These are phyloP conservation scores for Disparrhopalites patrizii DNA, from an alignment of 2,888 invertebrate species.

Conservation along the genomic window DNA sequence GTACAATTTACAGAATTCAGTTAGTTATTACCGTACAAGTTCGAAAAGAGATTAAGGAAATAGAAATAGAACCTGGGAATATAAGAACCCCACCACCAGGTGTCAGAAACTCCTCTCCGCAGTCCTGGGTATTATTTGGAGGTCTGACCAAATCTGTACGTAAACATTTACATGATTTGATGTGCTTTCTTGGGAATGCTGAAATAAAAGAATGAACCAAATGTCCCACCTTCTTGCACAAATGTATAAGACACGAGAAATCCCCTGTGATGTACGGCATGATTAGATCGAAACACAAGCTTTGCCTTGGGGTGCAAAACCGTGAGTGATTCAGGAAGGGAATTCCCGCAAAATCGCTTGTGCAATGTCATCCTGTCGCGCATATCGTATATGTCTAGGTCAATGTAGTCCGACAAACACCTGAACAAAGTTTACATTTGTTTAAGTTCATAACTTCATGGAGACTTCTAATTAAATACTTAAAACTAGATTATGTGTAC, in stretches of 20 bases:
- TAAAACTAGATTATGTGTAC: not conserved
- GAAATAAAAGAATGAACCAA: not conserved
- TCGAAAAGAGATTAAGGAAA: not conserved
- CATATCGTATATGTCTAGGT: conserved; percentile 50
- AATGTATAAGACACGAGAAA: conserved; percentile 51
- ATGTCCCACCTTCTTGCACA: conserved; percentile 51
- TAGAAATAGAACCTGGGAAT: conserved; percentile 50
- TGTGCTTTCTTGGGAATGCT: too few species aligned
- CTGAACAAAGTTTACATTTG: conserved; percentile 43
- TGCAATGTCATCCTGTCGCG: conserved; percentile 47
- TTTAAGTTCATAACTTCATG: not conserved
- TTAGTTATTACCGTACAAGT: not conserved
- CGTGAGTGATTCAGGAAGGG: conserved; percentile 49
- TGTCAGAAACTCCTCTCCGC: conserved; percentile 2
- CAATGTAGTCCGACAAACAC: conserved; percentile 51
- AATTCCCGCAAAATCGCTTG: conserved; percentile 50
- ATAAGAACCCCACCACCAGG: conserved; percentile 52
- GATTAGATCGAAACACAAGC: conserved; percentile 50
- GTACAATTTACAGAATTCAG: too few species aligned
- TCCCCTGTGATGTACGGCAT: conserved; percentile 49
- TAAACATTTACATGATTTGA: too few species aligned
- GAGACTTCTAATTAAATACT: not conserved
- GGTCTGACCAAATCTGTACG: not conserved
- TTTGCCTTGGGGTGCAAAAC: conserved; percentile 51
- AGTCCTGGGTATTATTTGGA: conserved; percentile 3